These are phyloP conservation scores for Phasianus colchicus DNA, from an alignment of 2,113 vertebrate genomes.

Conservation along the genomic window DNA sequence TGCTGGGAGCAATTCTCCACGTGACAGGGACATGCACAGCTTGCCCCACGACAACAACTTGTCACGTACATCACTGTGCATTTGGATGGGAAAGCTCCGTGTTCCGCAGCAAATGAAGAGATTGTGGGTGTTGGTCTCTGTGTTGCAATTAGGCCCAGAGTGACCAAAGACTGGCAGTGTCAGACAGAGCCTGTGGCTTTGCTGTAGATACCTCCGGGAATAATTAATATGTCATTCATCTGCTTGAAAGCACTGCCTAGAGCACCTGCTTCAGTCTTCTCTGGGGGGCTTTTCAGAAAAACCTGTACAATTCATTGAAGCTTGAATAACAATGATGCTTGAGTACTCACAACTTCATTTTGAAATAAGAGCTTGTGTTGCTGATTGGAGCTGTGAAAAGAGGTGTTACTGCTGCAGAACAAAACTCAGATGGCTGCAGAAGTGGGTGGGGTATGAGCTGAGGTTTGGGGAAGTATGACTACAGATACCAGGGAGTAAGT, in stretches of 20 bases:
- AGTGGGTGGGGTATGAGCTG: neutral
- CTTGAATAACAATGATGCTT: neutral
- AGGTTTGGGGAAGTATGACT: neutral
- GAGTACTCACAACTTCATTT: neutral
- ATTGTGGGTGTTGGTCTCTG: neutral
- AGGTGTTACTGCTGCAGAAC: neutral
- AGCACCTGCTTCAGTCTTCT: neutral
- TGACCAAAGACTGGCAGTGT: neutral
- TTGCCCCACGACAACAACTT: neutral
- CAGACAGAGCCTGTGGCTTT: neutral
- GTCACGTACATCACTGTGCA: neutral
- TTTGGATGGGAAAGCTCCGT: neutral
- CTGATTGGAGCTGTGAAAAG: neutral
- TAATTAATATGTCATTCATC: neutral
- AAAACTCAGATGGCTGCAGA: conserved; percentile 3
- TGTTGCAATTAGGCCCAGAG: neutral
- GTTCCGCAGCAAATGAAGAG: fast-evolving
- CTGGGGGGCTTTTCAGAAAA: neutral
- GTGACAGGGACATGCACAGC: neutral
- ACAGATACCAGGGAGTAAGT: conserved; percentile 9
- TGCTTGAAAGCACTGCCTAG: neutral
- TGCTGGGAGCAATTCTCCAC: too few species aligned
- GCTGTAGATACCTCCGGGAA: neutral
- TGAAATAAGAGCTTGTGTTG: neutral
- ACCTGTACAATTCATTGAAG: neutral